These are phyloP conservation scores for Puntigrus tetrazona DNA, from an alignment of 2,113 vertebrate genomes.

Conservation along the genomic window DNA sequence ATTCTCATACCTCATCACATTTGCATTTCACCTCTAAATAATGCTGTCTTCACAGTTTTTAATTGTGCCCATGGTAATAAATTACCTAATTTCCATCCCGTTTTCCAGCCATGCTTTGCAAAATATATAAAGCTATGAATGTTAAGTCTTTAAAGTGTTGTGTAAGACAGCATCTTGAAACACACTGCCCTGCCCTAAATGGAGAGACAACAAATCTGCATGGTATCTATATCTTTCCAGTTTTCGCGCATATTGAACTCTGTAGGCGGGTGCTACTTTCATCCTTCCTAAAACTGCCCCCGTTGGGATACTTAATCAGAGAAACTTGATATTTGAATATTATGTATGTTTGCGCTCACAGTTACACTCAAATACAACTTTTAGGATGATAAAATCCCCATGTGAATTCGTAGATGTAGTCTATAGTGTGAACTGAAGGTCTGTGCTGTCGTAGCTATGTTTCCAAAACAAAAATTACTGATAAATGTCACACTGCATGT, in stretches of 20 bases:
- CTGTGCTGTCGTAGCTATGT: not conserved
- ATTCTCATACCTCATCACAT: conserved; percentile 79
- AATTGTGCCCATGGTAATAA: conserved; percentile 85
- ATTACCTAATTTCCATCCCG: conserved; percentile 77
- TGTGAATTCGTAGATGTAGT: not conserved
- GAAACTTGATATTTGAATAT: not conserved
- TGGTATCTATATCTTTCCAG: conserved; percentile 17
- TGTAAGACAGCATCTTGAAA: not conserved
- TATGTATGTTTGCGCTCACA: not conserved
- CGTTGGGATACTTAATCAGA: not conserved
- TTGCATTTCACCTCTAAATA: conserved; percentile 80
- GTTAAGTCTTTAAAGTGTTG: not conserved
- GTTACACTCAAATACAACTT: not conserved
- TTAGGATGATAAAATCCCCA: not conserved
- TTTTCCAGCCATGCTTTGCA: conserved; percentile 25
- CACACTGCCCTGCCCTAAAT: not conserved
- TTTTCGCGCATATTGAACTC: conserved; percentile 39
- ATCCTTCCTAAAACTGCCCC: conserved; percentile 18
- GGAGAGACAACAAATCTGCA: not conserved
- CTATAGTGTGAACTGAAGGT: not conserved
- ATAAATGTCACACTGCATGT: not conserved
- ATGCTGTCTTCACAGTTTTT: conserved; percentile 86
- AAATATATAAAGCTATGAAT: conserved; percentile 33
- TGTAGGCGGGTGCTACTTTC: conserved; percentile 26
- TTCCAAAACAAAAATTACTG: not conserved